Evolutionary conservation across 2,797 vertebrate species (phyloP).

Genomic region (Melanotaenia boesemani): DNA sequence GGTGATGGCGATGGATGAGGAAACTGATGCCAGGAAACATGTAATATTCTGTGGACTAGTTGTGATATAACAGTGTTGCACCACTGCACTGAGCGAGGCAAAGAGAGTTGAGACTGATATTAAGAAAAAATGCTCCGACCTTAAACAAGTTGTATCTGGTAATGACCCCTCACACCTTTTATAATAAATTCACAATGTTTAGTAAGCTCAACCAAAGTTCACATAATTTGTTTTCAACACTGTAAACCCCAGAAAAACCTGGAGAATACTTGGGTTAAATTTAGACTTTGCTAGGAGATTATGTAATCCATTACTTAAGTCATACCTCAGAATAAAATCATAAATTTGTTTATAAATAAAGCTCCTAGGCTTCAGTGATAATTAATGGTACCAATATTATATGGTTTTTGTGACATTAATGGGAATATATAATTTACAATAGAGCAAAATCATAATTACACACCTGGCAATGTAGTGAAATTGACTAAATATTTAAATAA

Average conservation of each 20-base stretch:
- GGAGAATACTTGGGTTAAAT: not conserved
- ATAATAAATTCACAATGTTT: not conserved
- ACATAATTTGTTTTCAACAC: not conserved
- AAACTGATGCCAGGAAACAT: not conserved
- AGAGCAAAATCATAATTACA: not conserved
- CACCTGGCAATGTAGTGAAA: not conserved
- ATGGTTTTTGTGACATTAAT: not conserved
- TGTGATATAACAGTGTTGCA: not conserved
- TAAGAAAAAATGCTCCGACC: not conserved
- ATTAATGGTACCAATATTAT: not conserved
- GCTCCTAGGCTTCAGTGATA: not conserved
- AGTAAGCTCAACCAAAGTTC: not conserved
- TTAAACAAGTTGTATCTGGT: not conserved
- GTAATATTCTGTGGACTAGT: not conserved
- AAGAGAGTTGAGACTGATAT: not conserved
- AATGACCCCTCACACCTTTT: not conserved
- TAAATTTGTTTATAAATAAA: not conserved
- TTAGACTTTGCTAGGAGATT: not conserved
- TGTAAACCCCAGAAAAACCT: not conserved
- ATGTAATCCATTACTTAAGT: not conserved
- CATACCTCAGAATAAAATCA: not conserved
- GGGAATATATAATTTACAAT: not conserved
- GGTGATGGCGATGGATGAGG: not conserved
- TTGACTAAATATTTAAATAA: not conserved
- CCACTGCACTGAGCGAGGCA: not conserved